phyloP scores from a whole-genome alignment of 2,113 vertebrate genomes.

The Gila orcuttii region DNA sequence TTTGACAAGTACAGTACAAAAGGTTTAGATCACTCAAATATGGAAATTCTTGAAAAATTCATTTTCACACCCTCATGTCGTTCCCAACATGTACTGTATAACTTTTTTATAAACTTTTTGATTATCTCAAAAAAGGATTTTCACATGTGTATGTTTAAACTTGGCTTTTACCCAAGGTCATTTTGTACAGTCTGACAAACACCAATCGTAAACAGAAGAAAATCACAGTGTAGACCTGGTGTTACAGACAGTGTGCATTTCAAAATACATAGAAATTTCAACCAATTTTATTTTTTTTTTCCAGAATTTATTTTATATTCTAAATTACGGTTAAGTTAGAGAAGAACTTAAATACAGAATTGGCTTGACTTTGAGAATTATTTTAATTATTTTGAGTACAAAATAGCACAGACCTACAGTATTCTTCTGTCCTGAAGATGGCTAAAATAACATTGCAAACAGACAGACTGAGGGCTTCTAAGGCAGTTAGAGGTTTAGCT shows the following conservation, averaged over 20 bases:
- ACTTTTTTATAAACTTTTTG: too few relatives aligned
- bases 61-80: neutral
- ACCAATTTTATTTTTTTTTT: neutral
- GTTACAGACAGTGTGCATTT: neutral
- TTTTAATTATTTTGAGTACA: neutral
- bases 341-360: neutral
- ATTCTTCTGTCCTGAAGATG: neutral
- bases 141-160: neutral
- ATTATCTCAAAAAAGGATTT: neutral
- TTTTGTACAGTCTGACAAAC: neutral
- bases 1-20: neutral
- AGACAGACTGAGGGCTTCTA: neutral
- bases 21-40: neutral
- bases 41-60: neutral
- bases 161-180: neutral
- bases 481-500: neutral
- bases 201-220: neutral
- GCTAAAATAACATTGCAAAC: constrained; percentile 10
- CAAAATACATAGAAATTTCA: neutral
- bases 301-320: neutral
- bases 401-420: neutral
- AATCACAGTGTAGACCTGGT: neutral
- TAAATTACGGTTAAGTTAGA: neutral
- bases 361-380: neutral
- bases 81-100: neutral